phyloP scores from a whole-genome alignment of 1,140 invertebrate species.

The Calephelis virginiensis region DNA sequence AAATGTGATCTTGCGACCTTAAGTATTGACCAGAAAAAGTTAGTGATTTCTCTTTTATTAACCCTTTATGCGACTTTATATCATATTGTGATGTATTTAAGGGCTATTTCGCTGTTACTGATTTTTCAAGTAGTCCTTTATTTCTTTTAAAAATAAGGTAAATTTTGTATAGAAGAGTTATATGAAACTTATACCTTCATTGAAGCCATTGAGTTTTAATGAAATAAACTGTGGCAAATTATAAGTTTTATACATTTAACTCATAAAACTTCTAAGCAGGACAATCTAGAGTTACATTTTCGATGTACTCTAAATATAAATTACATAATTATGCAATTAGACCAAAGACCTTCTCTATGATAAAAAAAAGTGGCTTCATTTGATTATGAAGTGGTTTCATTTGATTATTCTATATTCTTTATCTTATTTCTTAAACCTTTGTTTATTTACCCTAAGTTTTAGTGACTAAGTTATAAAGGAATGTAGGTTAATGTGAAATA shows the following conservation, averaged over 20 bases:
- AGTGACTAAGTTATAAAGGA: constrained; percentile 7
- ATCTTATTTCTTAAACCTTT: neutral
- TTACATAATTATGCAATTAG: no score
- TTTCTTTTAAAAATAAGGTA: neutral
- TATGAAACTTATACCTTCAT: neutral
- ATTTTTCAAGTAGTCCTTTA: constrained; percentile 5
- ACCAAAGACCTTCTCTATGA: no score
- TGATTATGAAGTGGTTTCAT: neutral
- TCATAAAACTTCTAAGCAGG: no score
- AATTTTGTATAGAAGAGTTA: neutral
- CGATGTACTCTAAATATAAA: no score
- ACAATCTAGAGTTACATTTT: no score
- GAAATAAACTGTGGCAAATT: neutral
- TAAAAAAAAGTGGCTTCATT: no score
- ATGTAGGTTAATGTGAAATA: constrained; percentile 40
- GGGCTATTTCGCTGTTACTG: constrained; percentile 13
- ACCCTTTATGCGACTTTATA: constrained; percentile 22
- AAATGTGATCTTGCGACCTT: constrained; percentile 15
- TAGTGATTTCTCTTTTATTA: constrained; percentile 18
- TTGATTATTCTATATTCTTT: neutral
- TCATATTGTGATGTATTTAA: constrained; percentile 23
- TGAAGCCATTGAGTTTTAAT: neutral
- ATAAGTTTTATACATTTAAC: no score
- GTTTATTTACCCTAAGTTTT: constrained; percentile 1
- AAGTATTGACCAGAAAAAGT: constrained; percentile 20